Percentiles rank a stretch among this genome's conserved stretches.
Conservation (phyloP, 2,888 invertebrate genomes). For the Cyclophora punctaria region DNA sequence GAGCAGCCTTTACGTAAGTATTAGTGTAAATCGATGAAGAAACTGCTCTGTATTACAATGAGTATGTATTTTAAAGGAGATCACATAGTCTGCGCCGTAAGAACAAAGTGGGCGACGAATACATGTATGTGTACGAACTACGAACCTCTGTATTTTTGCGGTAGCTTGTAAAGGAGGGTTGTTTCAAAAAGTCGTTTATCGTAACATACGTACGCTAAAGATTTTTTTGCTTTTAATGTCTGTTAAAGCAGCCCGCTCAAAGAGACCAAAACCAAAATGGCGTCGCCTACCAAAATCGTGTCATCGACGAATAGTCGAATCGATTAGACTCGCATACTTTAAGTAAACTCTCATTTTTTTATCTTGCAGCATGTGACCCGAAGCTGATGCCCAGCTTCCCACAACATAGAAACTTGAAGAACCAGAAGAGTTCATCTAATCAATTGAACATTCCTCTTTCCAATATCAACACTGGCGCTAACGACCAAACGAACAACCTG, state of each 20-base stretch:
- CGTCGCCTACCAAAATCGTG: too few species aligned
- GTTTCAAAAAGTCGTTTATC: too few species aligned
- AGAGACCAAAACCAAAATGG: too few species aligned
- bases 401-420: conserved; percentile 91
- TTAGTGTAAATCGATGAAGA: not conserved
- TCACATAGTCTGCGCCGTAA: too few species aligned
- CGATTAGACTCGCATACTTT: not conserved
- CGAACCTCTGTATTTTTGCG: too few species aligned
- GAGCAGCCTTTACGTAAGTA: conserved; percentile 94
- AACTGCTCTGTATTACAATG: not conserved
- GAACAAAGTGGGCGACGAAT: too few species aligned
- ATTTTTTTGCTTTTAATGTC: too few species aligned
- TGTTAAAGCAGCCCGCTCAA: too few species aligned
- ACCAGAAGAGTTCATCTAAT: conserved; percentile 51
- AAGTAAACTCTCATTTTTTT: conserved; percentile 9
- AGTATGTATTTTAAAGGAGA: not conserved
- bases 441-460: conserved; percentile 63
- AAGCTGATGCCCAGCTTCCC: conserved; percentile 99
- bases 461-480: conserved; percentile 74
- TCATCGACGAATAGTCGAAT: too few species aligned
- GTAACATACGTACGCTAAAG: too few species aligned
- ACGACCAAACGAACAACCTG: conserved; percentile 83
- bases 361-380: conserved; percentile 91
- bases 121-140: too few species aligned
- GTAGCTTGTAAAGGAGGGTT: too few species aligned